phyloP scores from a whole-genome alignment of 2,888 invertebrate species.

The Oscheius sp. region DNA sequence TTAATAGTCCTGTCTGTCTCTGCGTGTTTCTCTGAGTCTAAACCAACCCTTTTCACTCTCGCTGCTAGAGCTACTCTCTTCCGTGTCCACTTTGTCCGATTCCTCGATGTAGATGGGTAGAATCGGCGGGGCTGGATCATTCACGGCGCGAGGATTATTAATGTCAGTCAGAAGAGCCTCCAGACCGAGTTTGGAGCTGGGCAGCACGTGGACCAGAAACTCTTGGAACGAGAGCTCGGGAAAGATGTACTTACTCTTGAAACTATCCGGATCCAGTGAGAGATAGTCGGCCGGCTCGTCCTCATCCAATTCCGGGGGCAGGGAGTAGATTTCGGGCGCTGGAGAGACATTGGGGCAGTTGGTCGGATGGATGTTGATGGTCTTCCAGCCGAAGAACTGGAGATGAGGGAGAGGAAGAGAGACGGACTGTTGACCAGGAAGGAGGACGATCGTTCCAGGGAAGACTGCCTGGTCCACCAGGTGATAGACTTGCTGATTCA shows the following conservation, averaged over 20 bases:
- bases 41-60: neutral
- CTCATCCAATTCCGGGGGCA: neutral
- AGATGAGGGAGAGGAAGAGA: neutral
- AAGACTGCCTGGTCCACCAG: neutral
- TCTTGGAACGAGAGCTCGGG: neutral
- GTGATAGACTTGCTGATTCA: neutral
- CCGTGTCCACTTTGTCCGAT: neutral
- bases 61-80: neutral
- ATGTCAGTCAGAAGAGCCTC: no score
- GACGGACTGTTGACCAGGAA: neutral
- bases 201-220: neutral
- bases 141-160: no score
- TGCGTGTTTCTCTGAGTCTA: no score
- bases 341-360: neutral
- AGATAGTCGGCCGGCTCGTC: neutral
- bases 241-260: neutral
- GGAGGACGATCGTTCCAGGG: neutral
- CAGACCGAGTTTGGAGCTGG: no score
- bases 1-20: no score
- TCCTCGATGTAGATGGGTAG: neutral
- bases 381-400: constrained; percentile 10
- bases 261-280: neutral
- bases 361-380: constrained; percentile 5
- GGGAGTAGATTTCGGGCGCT: neutral
- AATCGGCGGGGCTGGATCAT: neutral